Base-by-base conservation (phyloP, 2,797 vertebrate genomes). In the Champsocephalus gunnari region DNA sequence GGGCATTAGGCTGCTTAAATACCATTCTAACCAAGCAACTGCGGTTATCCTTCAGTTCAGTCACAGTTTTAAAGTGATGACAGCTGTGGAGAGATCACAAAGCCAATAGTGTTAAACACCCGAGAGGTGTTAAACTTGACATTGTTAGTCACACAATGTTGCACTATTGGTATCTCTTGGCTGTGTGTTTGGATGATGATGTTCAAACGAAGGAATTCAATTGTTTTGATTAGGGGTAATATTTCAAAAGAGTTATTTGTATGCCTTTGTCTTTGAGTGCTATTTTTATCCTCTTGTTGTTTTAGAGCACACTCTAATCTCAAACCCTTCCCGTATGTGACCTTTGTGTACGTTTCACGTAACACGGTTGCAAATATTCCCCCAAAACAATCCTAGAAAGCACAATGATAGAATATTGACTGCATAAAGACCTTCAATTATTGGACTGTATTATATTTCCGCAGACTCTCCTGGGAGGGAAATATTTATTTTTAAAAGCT, bases 1-100 rank as follows among this genome's bases (percentile, higher is more conserved):
- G 67, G 75, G 70, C 87, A 92, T 92, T 88, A 89, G 83, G 72
- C 82, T 80, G 79, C 84, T 88, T 90, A 87, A 91, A 92, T 85
- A 85, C 81, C 74, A 71, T 83, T 77, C 78, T 73, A 63, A 76
- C 73, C 77, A 43, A 70, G 71, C 85, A 79, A 68, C 84, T 72
- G 83, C 53, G 84, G 81, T 88, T 80, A 80, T 82, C 81, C 75
- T 85, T 75, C 74, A 16, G 77, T 71, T 75, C 70, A 53, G 66
- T 72, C 66, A 44, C 70, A 66, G 75, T 49, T 81, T 75, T 62
- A 81, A 73, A 66, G 64, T 21, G 87, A 84, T 81, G 86, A 89
- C 83, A 85, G 81, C 80, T 64, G 64, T 66, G 56, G 71, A 68
- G 72, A 62, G 66, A 77, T 83, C 71, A 67, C 28, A 75, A 68